phyloP scores from a whole-genome alignment of 1,140 invertebrate species.

The Drosophila ambigua region DNA sequence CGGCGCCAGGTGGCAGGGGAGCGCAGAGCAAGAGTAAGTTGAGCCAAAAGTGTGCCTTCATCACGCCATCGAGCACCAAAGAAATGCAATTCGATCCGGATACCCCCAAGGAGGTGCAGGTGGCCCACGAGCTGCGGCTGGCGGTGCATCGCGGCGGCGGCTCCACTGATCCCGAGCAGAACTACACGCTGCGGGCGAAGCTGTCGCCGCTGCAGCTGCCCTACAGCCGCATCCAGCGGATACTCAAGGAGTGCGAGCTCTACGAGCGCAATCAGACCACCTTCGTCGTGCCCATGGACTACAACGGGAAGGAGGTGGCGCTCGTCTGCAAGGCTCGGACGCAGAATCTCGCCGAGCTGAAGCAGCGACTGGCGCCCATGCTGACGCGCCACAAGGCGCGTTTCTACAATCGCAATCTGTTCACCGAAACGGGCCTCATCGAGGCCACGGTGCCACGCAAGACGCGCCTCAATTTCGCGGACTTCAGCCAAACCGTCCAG shows the following conservation, averaged over 20 bases:
- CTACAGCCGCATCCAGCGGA: slow-evolving; percentile 41
- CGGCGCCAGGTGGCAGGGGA: too few relatives aligned
- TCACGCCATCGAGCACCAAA: slow-evolving; percentile 19
- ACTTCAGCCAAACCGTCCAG: slow-evolving; percentile 34
- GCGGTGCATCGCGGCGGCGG: slow-evolving; percentile 55
- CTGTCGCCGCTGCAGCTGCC: slow-evolving; percentile 33
- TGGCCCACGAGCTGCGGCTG: slow-evolving; percentile 42
- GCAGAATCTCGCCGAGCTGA: slow-evolving; percentile 29
- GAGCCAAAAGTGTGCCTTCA: background rate
- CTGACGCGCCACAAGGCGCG: slow-evolving; percentile 32
- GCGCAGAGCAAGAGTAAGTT: slow-evolving; percentile 17
- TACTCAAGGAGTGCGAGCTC: slow-evolving; percentile 47
- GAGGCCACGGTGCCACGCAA: slow-evolving; percentile 37
- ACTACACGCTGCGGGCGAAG: slow-evolving; percentile 17
- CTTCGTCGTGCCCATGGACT: slow-evolving; percentile 38
- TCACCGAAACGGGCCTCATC: slow-evolving; percentile 50
- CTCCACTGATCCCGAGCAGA: slow-evolving; percentile 40
- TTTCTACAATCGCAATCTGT: slow-evolving; percentile 38
- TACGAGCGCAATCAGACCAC: slow-evolving; percentile 32
- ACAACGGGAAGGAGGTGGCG: slow-evolving; percentile 23
- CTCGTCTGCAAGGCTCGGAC: slow-evolving; percentile 59
- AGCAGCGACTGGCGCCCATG: slow-evolving; percentile 23
- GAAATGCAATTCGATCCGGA: slow-evolving; percentile 2
- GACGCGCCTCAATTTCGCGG: background rate
- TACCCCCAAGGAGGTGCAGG: slow-evolving; percentile 13